Evolutionary conservation across 2,888 invertebrate genomes (phyloP).

Genomic region (Micoletzkya japonica): DNA sequence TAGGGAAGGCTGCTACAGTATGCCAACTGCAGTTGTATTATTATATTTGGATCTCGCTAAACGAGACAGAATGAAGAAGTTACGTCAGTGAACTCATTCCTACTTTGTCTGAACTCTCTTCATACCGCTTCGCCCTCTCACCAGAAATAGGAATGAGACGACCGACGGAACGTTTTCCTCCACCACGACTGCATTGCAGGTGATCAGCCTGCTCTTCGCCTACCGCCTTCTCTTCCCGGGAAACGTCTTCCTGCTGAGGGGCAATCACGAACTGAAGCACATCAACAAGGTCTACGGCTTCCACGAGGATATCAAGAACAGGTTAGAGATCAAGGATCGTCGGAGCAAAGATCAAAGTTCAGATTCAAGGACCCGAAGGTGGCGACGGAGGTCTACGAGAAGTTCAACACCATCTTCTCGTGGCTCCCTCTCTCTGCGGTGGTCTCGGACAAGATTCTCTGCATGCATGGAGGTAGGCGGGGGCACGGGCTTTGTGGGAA

Average conservation of each 20-base stretch:
- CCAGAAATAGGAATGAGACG: too few relatives aligned
- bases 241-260: constrained; percentile 41
- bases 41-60: too few relatives aligned
- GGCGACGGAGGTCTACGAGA: constrained; percentile 33
- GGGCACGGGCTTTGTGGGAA: too few relatives aligned
- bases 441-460: constrained; percentile 39
- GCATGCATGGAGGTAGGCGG: constrained; percentile 37
- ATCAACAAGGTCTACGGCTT: constrained; percentile 47
- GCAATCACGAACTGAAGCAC: constrained; percentile 44
- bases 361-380: constrained; percentile 5
- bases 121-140: too few relatives aligned
- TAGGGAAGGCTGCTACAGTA: too few relatives aligned
- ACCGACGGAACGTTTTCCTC: too few relatives aligned
- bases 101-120: too few relatives aligned
- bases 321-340: background rate
- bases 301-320: constrained; percentile 30
- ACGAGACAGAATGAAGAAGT: too few relatives aligned
- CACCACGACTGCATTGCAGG: constrained; percentile 21
- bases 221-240: constrained; percentile 42
- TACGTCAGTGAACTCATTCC: too few relatives aligned
- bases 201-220: constrained; percentile 38
- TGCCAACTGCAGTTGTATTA: too few relatives aligned
- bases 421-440: constrained; percentile 42
- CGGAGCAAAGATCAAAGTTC: background rate
- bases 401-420: constrained; percentile 42